Base-by-base conservation (phyloP, 1,140 invertebrate genomes). In the Hyles euphorbiae region DNA sequence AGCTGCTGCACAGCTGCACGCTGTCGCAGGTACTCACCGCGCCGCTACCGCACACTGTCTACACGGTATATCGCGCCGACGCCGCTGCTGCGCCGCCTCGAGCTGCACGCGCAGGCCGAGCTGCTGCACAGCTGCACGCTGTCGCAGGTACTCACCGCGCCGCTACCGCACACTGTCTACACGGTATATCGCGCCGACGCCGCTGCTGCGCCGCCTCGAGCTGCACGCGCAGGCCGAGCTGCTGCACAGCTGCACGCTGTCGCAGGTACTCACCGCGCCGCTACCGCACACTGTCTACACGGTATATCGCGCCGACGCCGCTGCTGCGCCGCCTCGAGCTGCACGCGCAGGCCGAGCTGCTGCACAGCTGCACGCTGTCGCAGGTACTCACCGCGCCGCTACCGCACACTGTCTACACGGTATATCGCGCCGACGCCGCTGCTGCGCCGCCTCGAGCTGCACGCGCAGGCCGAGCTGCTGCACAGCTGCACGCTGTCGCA, bases 401-500 rank as follows among this genome's bases (percentile, higher is more conserved):
- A 22, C 22, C 22, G 22, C 22, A 22, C 22, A 22, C 22, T 22
- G 22, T 22, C 22, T 2, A 22, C 22, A 22, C 1, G 22, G 2
- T 22, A 22, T 22, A 22, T 22, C 0, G 95, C 93, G 2, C 91
- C 94, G 3, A 90, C 91, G 34, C 83, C 90, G 0, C 73, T 95
- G 5, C 78, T 94, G 10, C 74, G 91, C 12, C 86, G 88, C 34
- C 87, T 95, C 48, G 92, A 94, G 69, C 82, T 94, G 34, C 94
- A 95, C 70, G 90, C 94, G 80, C 94, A 95, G 75, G 93, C 92
- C 47, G 93, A 94, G 49, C 90, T 93, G 61, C 81, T 96, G 33
- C 95, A 96, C 73, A 90, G 92, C 3, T 92, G 94, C 55, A 92
- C 94, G 5, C 76, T 96, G 11, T 93, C 94, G 2, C 94, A 96